phyloP scores from a whole-genome alignment of 2,797 vertebrate genomes.

The Kryptolebias ocellatus region DNA sequence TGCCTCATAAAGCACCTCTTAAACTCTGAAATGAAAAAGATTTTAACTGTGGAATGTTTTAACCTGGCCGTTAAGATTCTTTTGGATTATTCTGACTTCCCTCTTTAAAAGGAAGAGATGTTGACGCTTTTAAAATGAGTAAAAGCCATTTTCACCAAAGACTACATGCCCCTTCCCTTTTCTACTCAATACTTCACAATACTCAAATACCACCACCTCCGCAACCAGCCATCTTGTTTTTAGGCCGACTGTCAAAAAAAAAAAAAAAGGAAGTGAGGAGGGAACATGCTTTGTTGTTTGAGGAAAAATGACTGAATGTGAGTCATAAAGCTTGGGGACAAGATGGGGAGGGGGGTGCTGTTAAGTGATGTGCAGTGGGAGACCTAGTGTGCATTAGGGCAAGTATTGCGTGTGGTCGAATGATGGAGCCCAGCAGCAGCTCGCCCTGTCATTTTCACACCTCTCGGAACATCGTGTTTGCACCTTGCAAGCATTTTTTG shows the following conservation, averaged over 20 bases:
- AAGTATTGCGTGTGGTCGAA: constrained; percentile 52
- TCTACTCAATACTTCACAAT: neutral
- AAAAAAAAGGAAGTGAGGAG: constrained; percentile 11
- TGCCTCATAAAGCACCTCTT: constrained; percentile 27
- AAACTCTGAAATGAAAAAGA: constrained; percentile 20
- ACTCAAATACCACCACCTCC: constrained; percentile 14
- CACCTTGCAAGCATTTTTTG: constrained; percentile 47
- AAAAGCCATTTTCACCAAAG: constrained; percentile 26
- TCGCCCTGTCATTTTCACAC: constrained; percentile 49
- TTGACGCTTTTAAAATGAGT: constrained; percentile 40
- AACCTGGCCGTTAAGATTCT: constrained; percentile 37
- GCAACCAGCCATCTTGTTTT: constrained; percentile 35
- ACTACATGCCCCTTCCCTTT: constrained; percentile 10
- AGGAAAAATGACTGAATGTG: constrained; percentile 55
- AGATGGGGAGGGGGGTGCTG: constrained; percentile 19
- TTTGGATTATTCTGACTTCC: constrained; percentile 30
- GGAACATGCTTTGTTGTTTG: constrained; percentile 57
- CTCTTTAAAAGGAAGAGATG: constrained; percentile 18
- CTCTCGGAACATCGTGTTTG: constrained; percentile 50
- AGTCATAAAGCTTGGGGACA: constrained; percentile 53
- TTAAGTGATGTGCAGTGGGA: constrained; percentile 42
- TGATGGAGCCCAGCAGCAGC: constrained; percentile 49
- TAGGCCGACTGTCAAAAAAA: constrained; percentile 31
- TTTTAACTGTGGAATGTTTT: constrained; percentile 30
- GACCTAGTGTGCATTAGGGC: constrained; percentile 37